Base-by-base conservation (phyloP, 2,888 invertebrate genomes). In the Brachylomia viminalis region DNA sequence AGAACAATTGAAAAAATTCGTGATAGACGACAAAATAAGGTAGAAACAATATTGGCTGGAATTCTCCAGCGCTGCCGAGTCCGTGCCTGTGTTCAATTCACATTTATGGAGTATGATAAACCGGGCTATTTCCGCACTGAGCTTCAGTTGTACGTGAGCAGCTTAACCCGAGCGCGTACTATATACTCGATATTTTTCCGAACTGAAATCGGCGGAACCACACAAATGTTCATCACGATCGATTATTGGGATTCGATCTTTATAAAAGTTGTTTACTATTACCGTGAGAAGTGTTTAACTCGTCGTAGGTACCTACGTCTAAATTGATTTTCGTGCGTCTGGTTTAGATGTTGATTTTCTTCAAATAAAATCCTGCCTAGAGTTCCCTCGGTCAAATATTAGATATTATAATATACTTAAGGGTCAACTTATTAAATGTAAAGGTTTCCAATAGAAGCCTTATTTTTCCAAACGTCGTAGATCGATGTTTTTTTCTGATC, bases 41-140 rank as follows among this genome's bases (percentile, higher is more conserved):
- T 49, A 15, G 42, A 56, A 78, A 78, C 64, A 54, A 65, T 72
- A 68, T 66, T 78, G 47, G 11, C 90, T 92, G 93, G 92, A 93
- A 91, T 91, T 93, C 90, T 94, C 94, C 94, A 94, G 94, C 79
- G 38, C 3, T 20, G 68, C 86, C 80, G 84, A 94, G 87, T 95
- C 84, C 96, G 94, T 84, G 91, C 92, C 96, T 95, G 96, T 87
- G 17, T 54, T 49, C 86, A 82, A 88, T 91, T 88, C 88, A 89
- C 93, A 92, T 92, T 93, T 93, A 94, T 94, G 95, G 94, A 92
- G 94, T 94, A 94, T 94, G 95, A 95, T 95, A 95, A 93, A 93
- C 90, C 80, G 90, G 52, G 91, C 93, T 95, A 95, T 95, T 95
- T 95, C 92, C 89, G 93, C 86, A 78, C 89, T 85, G 87, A 89